Conservation (phyloP, 2,113 vertebrate genomes). For the Odocoileus hemionus region DNA sequence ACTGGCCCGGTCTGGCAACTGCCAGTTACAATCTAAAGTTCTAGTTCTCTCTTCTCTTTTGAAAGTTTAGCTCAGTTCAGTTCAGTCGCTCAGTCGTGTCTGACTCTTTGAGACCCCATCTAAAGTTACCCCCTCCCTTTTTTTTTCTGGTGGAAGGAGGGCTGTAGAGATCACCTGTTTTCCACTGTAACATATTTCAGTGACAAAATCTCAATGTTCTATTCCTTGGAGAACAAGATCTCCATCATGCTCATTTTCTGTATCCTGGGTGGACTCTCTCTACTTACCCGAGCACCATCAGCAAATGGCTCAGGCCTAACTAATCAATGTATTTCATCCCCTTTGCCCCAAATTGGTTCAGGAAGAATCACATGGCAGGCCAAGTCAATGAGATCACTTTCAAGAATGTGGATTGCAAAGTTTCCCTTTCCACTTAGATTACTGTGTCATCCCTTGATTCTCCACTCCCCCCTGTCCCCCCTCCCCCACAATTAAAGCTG, state of each 20-base stretch:
- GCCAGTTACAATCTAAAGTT: background rate
- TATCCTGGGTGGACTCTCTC: background rate
- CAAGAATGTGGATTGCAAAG: background rate
- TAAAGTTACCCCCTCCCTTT: background rate
- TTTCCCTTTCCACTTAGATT: background rate
- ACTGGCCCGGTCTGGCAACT: background rate
- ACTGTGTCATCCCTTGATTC: background rate
- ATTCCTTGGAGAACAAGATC: background rate
- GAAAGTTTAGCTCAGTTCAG: background rate
- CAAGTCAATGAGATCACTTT: background rate
- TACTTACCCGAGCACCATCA: background rate
- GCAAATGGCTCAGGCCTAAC: background rate
- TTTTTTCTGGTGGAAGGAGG: background rate
- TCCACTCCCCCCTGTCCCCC: background rate
- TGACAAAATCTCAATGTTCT: background rate
- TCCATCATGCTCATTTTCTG: background rate
- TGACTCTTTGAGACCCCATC: no score
- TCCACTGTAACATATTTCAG: background rate
- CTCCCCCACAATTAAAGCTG: background rate
- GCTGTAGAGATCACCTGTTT: background rate
- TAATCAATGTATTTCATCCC: background rate
- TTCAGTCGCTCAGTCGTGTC: no score
- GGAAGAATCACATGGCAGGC: background rate
- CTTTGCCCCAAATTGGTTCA: background rate
- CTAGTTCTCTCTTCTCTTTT: background rate